These are phyloP conservation scores for Villa cingulata DNA, from an alignment of 2,888 invertebrate species.

Conservation along the genomic window DNA sequence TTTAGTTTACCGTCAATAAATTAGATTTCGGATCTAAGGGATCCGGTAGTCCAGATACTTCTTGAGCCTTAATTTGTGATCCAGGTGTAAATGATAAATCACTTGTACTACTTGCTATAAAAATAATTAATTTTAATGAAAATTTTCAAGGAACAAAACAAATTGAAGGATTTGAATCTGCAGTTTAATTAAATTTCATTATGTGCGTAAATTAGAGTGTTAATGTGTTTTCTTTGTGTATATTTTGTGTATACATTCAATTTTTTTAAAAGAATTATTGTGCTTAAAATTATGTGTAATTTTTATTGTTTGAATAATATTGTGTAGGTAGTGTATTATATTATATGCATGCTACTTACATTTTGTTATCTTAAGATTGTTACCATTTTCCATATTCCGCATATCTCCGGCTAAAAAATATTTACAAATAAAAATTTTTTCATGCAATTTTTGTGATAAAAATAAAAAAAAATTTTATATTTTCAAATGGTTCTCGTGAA, in stretches of 20 bases:
- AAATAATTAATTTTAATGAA: too few species aligned
- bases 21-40: slow-evolving; percentile 34
- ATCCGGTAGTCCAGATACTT: slow-evolving; percentile 40
- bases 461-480: too few species aligned
- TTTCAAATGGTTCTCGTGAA: too few species aligned
- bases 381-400: slow-evolving; percentile 17
- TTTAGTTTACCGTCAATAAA: slow-evolving; percentile 18
- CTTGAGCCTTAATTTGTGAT: slow-evolving; percentile 37
- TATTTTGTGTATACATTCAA: too few species aligned
- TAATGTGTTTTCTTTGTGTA: too few species aligned
- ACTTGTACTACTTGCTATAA: slow-evolving; percentile 60
- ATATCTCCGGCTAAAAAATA: slow-evolving; percentile 6
- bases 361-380: slow-evolving; percentile 27
- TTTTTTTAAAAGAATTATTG: too few species aligned
- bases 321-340: too few species aligned
- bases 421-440: background rate
- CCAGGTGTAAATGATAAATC: slow-evolving; percentile 56
- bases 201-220: too few species aligned
- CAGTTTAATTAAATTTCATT: too few species aligned
- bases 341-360: slow-evolving; percentile 26
- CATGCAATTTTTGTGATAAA: background rate
- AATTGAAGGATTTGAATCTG: too few species aligned
- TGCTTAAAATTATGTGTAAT: too few species aligned
- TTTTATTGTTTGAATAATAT: background rate
- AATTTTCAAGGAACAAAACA: too few species aligned